Percentiles rank a stretch among this genome's conserved stretches.
Evolutionary conservation across 2,888 invertebrate species (phyloP).

Genomic region (Polydrusus pterygomalis): DNA sequence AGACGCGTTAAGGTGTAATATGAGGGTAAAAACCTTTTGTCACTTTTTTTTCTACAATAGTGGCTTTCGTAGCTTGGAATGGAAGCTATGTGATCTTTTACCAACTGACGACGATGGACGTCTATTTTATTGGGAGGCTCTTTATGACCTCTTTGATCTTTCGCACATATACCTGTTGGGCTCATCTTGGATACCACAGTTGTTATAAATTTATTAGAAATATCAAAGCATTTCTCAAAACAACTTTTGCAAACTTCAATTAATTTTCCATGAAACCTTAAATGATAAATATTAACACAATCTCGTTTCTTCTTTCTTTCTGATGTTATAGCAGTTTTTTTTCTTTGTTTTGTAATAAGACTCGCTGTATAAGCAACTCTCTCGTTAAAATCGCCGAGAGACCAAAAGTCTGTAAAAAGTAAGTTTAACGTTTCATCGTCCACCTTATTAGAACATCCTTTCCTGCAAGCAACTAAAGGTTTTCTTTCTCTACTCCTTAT

Average conservation of each 20-base stretch:
- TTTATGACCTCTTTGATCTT: conserved; percentile 33
- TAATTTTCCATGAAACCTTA: conserved; percentile 17
- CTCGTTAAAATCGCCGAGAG: conserved; percentile 10
- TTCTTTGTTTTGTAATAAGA: conserved; percentile 12
- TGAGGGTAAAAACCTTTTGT: not conserved
- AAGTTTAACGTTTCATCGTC: not conserved
- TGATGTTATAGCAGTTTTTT: not conserved
- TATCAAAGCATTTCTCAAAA: conserved; percentile 14
- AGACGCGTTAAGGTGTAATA: too few relatives aligned
- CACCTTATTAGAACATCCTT: not conserved
- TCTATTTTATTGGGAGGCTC: conserved; percentile 30
- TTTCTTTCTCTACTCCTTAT: too few relatives aligned
- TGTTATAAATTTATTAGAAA: conserved; percentile 7
- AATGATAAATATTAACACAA: conserved; percentile 4
- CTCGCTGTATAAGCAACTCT: conserved; percentile 20
- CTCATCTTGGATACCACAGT: conserved; percentile 3
- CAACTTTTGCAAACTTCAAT: conserved; percentile 21
- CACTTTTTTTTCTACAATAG: conserved; percentile 12
- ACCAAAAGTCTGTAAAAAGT: not conserved
- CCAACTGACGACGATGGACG: not conserved
- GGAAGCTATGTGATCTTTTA: conserved; percentile 28
- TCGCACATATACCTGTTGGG: not conserved
- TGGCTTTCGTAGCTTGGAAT: conserved; percentile 27
- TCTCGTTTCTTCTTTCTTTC: not conserved
- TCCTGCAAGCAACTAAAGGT: not conserved